phyloP scores from a whole-genome alignment of 2,888 invertebrate genomes.

The Caenorhabditis doughertyi region DNA sequence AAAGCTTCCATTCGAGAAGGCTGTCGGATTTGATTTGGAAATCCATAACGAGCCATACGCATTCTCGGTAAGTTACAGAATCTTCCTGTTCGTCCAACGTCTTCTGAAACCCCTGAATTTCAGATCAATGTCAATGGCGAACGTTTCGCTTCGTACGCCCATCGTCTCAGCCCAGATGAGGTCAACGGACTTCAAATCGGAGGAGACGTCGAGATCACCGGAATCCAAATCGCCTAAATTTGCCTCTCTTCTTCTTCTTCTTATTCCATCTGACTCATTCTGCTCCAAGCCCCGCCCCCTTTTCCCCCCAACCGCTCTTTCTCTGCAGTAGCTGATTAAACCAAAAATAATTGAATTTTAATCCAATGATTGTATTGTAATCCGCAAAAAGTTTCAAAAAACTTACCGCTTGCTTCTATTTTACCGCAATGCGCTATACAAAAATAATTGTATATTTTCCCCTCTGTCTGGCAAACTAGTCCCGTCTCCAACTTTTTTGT shows the following conservation, averaged over 20 bases:
- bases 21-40: constrained; percentile 72
- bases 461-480: not conserved
- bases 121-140: constrained; percentile 83
- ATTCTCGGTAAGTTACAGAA: constrained; percentile 66
- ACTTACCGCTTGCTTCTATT: constrained; percentile 31
- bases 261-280: constrained; percentile 10
- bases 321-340: constrained; percentile 40
- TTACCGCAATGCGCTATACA: constrained; percentile 1
- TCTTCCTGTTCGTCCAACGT: not conserved
- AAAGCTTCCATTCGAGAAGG: constrained; percentile 77
- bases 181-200: constrained; percentile 82
- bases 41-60: constrained; percentile 77
- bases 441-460: constrained; percentile 20
- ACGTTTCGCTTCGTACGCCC: constrained; percentile 82
- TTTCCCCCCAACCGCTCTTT: constrained; percentile 37
- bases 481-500: not conserved
- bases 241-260: not conserved
- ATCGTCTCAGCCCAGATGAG: constrained; percentile 82
- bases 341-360: not conserved
- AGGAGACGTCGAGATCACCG: constrained; percentile 81
- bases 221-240: constrained; percentile 78
- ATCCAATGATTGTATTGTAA: not conserved
- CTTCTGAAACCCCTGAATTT: constrained; percentile 22
- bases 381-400: constrained; percentile 20
- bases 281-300: constrained; percentile 39